Percentiles rank a stretch among this genome's conserved stretches.
Conservation (phyloP, 2,888 invertebrate species). For the Clistopyga incitator region DNA sequence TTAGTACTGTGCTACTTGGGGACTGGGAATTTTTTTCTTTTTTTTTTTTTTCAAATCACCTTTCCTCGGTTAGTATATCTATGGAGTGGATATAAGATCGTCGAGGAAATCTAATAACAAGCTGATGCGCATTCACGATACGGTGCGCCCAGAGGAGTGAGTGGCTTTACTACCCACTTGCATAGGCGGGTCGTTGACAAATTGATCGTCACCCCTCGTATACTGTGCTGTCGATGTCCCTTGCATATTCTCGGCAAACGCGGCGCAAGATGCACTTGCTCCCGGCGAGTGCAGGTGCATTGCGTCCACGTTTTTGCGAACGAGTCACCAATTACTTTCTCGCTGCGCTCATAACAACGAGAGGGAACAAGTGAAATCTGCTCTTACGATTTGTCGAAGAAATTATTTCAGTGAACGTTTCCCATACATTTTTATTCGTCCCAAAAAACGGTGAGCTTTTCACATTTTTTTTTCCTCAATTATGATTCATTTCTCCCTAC, state of each 20-base stretch:
- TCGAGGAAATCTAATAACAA: slow-evolving; percentile 5
- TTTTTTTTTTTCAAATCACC: not conserved
- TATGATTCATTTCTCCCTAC: too few species aligned
- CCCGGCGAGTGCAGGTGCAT: not conserved
- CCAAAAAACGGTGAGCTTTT: not conserved
- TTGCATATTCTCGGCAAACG: not conserved
- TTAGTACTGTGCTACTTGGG: slow-evolving; percentile 8
- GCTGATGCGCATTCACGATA: slow-evolving; percentile 17
- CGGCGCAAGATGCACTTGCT: not conserved
- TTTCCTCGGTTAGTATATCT: not conserved
- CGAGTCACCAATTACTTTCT: not conserved
- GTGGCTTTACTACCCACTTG: slow-evolving; percentile 3
- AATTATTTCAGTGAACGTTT: too few species aligned
- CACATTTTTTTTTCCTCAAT: too few species aligned
- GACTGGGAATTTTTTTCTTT: slow-evolving; percentile 7
- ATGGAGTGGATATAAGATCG: not conserved
- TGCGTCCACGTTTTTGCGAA: not conserved
- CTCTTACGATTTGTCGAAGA: not conserved
- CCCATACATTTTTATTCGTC: not conserved
- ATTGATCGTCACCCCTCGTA: slow-evolving; percentile 33
- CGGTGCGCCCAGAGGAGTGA: not conserved
- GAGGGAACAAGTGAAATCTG: not conserved
- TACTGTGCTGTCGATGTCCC: slow-evolving; percentile 11
- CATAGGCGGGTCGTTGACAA: slow-evolving; percentile 10
- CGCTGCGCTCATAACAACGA: too few species aligned